Evolutionary conservation across 2,113 vertebrate genomes (phyloP), one percentile per base, ranked within the genome.

Genomic region (Podiceps cristatus): DNA sequence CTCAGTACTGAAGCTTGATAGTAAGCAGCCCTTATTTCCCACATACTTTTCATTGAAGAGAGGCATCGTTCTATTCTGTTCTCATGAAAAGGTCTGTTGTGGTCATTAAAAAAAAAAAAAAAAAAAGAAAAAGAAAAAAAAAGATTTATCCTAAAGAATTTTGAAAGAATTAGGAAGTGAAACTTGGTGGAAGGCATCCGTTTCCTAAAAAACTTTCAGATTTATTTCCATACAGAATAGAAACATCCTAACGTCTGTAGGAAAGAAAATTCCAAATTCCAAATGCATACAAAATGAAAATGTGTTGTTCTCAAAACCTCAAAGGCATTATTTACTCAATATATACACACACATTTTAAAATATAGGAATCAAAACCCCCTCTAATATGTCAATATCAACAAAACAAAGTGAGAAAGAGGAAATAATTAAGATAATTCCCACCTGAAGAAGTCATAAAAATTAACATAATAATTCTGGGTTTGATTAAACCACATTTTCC

Each of bases 261-360:
- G 25, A 77, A 77, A 84, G 31, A 73, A 81, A 84, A 68, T 60
- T 55, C n/a, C 10, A 81, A 84, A 68, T 60, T 55, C n/a, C 10
- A 72, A 80, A 44, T 23, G 10, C 5, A 18, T 5, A 47, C 9
- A 73, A 64, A 90, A 44, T 2, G 0, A 68, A 88, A 81, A 64
- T 40, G 7, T 7, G 1, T 15, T 67, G 11, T 28, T 90, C n/a
- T 55, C 37, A 68, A 89, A 94, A 76, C 13, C 14, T 47, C 59
- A 42, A 50, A 60, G 31, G 23, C 0, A 0, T 45, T 63, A 60
- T 18, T 18, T 68, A 81, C 10, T 55, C 27, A 31, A 12, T 40
- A 19, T 10, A 33, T 28, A 79, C 11, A 27, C 1, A 58, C 1
- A 62, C 16, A 66, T 25, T 78, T n/a, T 53, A n/a, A 88, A 88